Percentiles rank a stretch among this genome's conserved stretches.
phyloP scores from a whole-genome alignment of 2,113 vertebrate species.

The Pelodiscus sinensis region DNA sequence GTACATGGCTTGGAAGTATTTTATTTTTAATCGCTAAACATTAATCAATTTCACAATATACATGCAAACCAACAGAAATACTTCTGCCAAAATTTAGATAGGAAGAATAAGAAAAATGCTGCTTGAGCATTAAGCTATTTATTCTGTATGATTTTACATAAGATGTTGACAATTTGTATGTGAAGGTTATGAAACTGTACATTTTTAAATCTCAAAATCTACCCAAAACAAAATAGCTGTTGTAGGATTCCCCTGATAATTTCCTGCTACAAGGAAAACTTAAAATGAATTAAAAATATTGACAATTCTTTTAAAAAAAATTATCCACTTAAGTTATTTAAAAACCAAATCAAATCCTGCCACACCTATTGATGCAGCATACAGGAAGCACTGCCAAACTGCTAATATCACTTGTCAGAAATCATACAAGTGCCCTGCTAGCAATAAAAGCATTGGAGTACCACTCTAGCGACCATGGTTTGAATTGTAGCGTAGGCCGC shows the following conservation, averaged over 20 bases:
- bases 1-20: not conserved
- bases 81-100: not conserved
- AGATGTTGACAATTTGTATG: not conserved
- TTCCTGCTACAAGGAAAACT: not conserved
- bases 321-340: not conserved
- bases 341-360: not conserved
- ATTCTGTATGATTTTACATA: not conserved
- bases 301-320: not conserved
- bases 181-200: not conserved
- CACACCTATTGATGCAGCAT: not conserved
- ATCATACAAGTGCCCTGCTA: rapidly evolving
- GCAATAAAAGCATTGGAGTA: rapidly evolving
- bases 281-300: not conserved
- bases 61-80: not conserved
- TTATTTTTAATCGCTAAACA: not conserved
- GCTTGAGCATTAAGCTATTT: not conserved
- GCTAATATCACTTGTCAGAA: not conserved
- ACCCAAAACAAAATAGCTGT: not conserved
- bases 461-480: rapidly evolving
- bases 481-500: not conserved
- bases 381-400: rapidly evolving
- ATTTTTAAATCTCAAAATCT: not conserved
- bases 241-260: not conserved
- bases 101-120: not conserved
- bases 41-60: not conserved